Conservation (phyloP, 2,113 vertebrate genomes). For the Dipodomys spectabilis region DNA sequence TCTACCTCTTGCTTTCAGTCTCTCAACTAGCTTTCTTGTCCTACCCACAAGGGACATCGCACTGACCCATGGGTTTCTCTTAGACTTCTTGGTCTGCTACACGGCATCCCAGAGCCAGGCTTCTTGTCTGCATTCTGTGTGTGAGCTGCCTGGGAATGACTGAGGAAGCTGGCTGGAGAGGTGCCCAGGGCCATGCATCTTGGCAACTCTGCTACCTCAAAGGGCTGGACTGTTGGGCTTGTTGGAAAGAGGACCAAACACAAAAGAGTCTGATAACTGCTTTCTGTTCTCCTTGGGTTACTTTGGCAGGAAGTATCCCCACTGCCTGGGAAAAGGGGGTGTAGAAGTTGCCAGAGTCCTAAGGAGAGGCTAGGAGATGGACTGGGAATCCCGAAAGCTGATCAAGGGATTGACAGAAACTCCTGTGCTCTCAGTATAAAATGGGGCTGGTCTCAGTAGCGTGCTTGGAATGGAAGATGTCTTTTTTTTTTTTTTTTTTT, state of each 20-base stretch:
- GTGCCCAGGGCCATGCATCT: background rate
- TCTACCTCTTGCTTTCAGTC: background rate
- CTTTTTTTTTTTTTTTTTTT: background rate
- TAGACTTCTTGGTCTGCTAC: conserved; percentile 6
- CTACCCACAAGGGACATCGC: background rate
- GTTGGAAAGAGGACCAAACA: conserved; percentile 6
- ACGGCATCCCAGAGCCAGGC: background rate
- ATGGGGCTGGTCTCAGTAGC: background rate
- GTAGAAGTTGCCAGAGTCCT: background rate
- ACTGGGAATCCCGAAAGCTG: background rate
- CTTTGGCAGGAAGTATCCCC: conserved; percentile 14
- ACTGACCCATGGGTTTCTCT: background rate
- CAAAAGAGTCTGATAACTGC: background rate
- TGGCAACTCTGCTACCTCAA: background rate
- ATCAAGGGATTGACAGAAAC: background rate
- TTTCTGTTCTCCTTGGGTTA: background rate
- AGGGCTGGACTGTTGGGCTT: background rate
- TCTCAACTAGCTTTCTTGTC: background rate
- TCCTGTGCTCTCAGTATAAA: background rate
- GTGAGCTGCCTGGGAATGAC: background rate
- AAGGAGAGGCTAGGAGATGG: background rate
- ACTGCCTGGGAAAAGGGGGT: background rate
- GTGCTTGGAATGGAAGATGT: background rate
- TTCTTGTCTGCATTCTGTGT: background rate
- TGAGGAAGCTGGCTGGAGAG: background rate